A percentile compares a stretch with the other conserved stretches of the same genome.
phyloP scores from a whole-genome alignment of 1,140 invertebrate species.

The Drosophila baimaii region DNA sequence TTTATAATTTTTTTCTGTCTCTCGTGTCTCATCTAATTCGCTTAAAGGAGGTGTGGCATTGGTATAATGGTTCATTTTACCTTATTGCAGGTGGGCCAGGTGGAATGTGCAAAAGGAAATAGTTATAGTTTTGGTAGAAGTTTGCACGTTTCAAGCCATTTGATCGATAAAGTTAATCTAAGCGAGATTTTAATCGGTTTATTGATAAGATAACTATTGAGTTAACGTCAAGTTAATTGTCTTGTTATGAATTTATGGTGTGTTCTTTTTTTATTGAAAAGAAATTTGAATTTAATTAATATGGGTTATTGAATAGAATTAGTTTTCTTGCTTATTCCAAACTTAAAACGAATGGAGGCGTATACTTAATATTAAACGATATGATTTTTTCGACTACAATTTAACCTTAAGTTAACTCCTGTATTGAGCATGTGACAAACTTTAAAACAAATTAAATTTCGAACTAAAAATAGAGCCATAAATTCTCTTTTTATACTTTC shows the following conservation, averaged over 20 bases:
- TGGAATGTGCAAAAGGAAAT: conserved; percentile 10
- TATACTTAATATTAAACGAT: no score
- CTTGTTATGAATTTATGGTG: not conserved
- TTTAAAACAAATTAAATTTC: conserved; percentile 5
- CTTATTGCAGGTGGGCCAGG: conserved; percentile 12
- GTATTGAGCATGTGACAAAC: no score
- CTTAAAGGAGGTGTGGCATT: conserved; percentile 27
- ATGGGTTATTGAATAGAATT: no score
- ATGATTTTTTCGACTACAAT: not conserved
- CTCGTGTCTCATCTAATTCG: conserved; percentile 17
- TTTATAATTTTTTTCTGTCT: conserved; percentile 54
- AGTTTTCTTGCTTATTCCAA: no score
- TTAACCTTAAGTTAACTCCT: not conserved
- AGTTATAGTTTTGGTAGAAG: not conserved
- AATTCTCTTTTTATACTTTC: not conserved
- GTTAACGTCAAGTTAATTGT: conserved; percentile 2
- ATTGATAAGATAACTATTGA: conserved; percentile 14
- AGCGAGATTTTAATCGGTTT: conserved; percentile 20
- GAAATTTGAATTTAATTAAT: not conserved
- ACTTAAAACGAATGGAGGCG: no score
- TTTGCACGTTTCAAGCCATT: not conserved
- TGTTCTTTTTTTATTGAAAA: not conserved
- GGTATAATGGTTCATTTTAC: conserved; percentile 19
- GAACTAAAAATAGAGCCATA: not conserved
- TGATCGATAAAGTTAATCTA: conserved; percentile 15